phyloP scores from a whole-genome alignment of 2,113 vertebrate genomes.

The Phalacrocorax aristotelis region DNA sequence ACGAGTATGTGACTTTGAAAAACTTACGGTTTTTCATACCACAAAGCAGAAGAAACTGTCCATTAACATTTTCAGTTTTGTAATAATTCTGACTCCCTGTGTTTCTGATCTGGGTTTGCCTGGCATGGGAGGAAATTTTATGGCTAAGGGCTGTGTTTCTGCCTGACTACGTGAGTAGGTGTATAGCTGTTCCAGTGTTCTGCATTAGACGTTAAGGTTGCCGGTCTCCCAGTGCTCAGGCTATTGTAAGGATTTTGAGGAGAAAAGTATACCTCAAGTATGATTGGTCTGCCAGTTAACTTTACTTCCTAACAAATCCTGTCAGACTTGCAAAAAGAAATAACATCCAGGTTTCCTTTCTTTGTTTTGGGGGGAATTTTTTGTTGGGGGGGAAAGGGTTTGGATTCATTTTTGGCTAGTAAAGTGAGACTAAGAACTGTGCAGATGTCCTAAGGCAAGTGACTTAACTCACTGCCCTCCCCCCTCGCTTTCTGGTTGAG shows the following conservation, averaged over 20 bases:
- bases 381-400: neutral
- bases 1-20: rapidly evolving
- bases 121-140: neutral
- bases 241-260: neutral
- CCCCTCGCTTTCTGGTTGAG: neutral
- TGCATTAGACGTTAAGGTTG: neutral
- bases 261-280: neutral
- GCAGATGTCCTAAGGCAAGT: neutral
- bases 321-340: neutral
- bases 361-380: neutral
- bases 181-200: neutral
- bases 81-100: neutral
- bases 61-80: neutral
- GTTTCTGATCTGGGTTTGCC: neutral
- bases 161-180: neutral
- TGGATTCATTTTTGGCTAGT: neutral
- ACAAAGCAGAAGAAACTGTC: neutral
- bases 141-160: neutral
- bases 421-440: neutral
- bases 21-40: neutral
- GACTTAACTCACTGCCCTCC: neutral
- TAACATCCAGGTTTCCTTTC: neutral
- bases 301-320: neutral
- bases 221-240: neutral
- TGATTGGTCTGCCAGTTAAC: neutral